Conservation (phyloP, 2,888 invertebrate species). For the Perizoma affinitatum region DNA sequence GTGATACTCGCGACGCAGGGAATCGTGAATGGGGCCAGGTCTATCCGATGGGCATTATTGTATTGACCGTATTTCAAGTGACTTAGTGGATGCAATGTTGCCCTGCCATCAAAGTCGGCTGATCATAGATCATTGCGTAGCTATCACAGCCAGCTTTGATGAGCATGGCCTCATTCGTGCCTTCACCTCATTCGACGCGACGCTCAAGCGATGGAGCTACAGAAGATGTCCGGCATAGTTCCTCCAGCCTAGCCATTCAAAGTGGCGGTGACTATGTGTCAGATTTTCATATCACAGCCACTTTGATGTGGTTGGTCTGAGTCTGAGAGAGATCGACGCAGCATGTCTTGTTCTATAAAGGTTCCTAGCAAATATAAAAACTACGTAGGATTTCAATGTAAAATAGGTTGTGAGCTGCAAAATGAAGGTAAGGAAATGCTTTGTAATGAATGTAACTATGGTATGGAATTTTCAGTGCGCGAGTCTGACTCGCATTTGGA, state of each 20-base stretch:
- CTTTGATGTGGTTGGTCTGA: constrained; percentile 94
- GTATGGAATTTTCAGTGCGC: too few species aligned
- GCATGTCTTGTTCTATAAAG: constrained; percentile 5
- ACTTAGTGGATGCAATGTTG: constrained; percentile 60
- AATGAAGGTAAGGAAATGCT: too few species aligned
- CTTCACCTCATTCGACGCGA: constrained; percentile 32
- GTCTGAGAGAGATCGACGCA: constrained; percentile 52
- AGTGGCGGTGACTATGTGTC: constrained; percentile 93
- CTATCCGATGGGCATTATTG: background rate
- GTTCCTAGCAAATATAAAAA: too few species aligned
- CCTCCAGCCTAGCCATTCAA: constrained; percentile 90
- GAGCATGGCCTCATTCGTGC: constrained; percentile 88
- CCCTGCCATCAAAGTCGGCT: constrained; percentile 91
- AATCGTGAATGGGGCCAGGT: too few species aligned
- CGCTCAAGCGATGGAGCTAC: background rate
- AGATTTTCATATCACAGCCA: constrained; percentile 96
- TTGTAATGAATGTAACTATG: too few species aligned
- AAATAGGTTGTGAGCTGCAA: too few species aligned
- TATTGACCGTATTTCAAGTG: constrained; percentile 39
- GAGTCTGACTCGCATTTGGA: too few species aligned
- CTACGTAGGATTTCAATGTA: too few species aligned
- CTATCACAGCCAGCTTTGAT: constrained; percentile 99
- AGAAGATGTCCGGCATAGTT: constrained; percentile 37
- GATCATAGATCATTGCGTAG: constrained; percentile 88
- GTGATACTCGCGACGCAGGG: too few species aligned